Percentiles rank a stretch among this genome's conserved stretches.
Evolutionary conservation across 2,888 invertebrate genomes (phyloP).

Genomic region (Eupithecia abbreviata): DNA sequence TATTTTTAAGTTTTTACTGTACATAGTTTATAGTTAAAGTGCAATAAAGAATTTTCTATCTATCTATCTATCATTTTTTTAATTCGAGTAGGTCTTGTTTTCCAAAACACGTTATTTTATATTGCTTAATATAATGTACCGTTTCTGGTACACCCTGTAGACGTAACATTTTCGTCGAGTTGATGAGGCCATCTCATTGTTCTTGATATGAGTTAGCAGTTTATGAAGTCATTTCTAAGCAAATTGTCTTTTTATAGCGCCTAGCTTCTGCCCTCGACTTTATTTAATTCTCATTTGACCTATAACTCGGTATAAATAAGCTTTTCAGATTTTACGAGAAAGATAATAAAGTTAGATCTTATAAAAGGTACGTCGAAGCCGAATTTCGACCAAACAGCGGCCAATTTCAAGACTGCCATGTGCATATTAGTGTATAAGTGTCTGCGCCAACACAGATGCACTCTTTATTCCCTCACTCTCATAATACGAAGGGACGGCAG

Average conservation of each 20-base stretch:
- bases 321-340: not conserved
- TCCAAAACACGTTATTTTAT: too few relatives aligned
- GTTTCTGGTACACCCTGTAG: not conserved
- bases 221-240: constrained; percentile 30
- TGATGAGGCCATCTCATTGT: constrained; percentile 27
- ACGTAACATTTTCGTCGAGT: constrained; percentile 21
- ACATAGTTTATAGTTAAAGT: too few relatives aligned
- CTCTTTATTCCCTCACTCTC: too few relatives aligned
- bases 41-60: too few relatives aligned
- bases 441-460: too few relatives aligned
- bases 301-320: not conserved
- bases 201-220: constrained; percentile 32
- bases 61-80: too few relatives aligned
- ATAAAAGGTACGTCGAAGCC: not conserved
- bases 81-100: too few relatives aligned
- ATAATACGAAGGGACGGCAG: too few relatives aligned
- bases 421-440: too few relatives aligned
- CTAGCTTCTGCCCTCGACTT: not conserved
- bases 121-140: not conserved
- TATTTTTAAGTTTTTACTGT: too few relatives aligned
- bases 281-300: constrained; percentile 3
- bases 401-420: too few relatives aligned
- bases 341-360: not conserved
- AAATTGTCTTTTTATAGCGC: constrained; percentile 25
- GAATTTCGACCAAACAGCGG: too few relatives aligned